These are phyloP conservation scores for Oncorhynchus nerka DNA, from an alignment of 2,113 vertebrate species.

Conservation along the genomic window DNA sequence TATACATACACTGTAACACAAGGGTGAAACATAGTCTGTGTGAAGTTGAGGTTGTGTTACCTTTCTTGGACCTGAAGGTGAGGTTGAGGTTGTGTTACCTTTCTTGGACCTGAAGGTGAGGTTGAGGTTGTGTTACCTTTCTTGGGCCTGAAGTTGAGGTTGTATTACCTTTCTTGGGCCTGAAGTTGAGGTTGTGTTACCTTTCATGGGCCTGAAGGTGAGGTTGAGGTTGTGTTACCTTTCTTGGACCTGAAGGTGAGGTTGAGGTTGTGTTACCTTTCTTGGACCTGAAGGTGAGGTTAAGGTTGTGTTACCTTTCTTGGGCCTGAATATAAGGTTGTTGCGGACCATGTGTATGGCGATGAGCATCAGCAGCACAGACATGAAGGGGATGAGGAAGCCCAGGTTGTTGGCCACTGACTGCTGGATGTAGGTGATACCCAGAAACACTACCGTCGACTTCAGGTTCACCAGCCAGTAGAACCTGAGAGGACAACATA, in stretches of 20 bases:
- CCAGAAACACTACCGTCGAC: conserved; percentile 84
- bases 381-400: conserved; percentile 87
- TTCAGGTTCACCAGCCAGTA: conserved; percentile 89
- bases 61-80: no score
- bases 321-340: conserved; percentile 71
- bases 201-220: no score
- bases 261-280: conserved; percentile 67
- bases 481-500: conserved; percentile 76
- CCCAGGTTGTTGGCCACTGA: conserved; percentile 81
- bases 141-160: no score
- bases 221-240: conserved; percentile 71
- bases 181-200: no score
- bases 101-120: no score
- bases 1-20: no score
- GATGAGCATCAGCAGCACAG: conserved; percentile 80
- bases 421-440: conserved; percentile 88
- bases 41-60: no score
- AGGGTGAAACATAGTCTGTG: no score
- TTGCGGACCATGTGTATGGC: conserved; percentile 84
- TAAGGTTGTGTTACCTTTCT: no score
- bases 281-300: background rate
- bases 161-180: conserved; percentile 65
- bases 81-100: no score
- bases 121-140: no score
- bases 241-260: conserved; percentile 74